Evolutionary conservation across 2,888 invertebrate species (phyloP), one percentile per base, ranked within the genome.

Genomic region (Deilephila elpenor): DNA sequence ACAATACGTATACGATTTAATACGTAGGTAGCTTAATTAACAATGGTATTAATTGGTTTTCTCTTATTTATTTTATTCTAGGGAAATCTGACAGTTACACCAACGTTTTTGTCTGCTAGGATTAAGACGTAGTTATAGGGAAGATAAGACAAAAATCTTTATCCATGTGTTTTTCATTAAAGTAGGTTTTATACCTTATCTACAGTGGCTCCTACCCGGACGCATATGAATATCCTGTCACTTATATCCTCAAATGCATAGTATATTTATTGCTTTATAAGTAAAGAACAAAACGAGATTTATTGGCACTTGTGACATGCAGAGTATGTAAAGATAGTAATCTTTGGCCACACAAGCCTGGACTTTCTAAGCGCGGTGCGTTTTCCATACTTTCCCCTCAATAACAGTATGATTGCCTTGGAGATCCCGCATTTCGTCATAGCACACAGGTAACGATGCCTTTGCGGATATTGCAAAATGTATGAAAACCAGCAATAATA

Each of bases 371-470:
- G 6, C n/a, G 64, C 20, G 44, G 5, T n/a, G 37, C 20, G 67
- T 67, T 67, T 67, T 64, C 51, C 51, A 67, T 67, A 67, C 67
- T 67, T 67, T 67, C 67, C 44, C 67, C 51, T 25, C 25, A 29
- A 67, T 25, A 25, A 0, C 14, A 25, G 67, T 25, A 67, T 51
- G 67, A 67, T 67, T 67, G 67, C 44, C 25, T 67, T 51, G 44
- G 51, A 51, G 67, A 51, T 67, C 56, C 56, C 56, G 51, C 44
- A 67, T 67, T 67, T 67, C 44, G 51, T 51, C 67, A 67, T 25
- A 67, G 17, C 51, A 14, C 44, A 44, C 44, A n/a, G 51, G 25
- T 51, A 51, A 67, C 17, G 67, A 25, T 11, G 29, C 56, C 56
- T n/a, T 5, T 19, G 56, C 19, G 29, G 67, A 44, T 5, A 14